phyloP scores from a whole-genome alignment of 2,888 invertebrate species.

The Nephrocerus scutellatus region DNA sequence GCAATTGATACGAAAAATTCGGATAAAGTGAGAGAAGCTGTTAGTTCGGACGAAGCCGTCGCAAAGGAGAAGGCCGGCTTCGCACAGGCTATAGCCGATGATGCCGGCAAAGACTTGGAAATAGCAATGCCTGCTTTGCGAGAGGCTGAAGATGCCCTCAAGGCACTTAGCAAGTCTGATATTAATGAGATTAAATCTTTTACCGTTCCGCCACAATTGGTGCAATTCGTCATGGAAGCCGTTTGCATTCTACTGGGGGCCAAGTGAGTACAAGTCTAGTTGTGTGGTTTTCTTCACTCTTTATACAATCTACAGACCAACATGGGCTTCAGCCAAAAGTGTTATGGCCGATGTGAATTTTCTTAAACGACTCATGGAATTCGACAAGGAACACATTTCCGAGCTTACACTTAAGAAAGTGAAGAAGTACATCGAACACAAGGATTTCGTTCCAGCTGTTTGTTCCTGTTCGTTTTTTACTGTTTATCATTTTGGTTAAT shows the following conservation, averaged over 20 bases:
- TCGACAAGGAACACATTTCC: slow-evolving; percentile 79
- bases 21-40: slow-evolving; percentile 71
- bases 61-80: slow-evolving; percentile 82
- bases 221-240: slow-evolving; percentile 87
- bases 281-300: not conserved
- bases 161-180: slow-evolving; percentile 80
- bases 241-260: slow-evolving; percentile 75
- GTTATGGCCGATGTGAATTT: slow-evolving; percentile 78
- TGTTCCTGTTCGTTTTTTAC: slow-evolving; percentile 11
- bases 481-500: not conserved
- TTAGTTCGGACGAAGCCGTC: slow-evolving; percentile 73
- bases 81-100: slow-evolving; percentile 76
- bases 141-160: slow-evolving; percentile 75
- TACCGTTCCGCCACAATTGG: slow-evolving; percentile 78
- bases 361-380: slow-evolving; percentile 71
- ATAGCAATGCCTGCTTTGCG: slow-evolving; percentile 81
- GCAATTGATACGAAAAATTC: slow-evolving; percentile 74
- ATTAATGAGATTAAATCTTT: slow-evolving; percentile 86
- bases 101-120: slow-evolving; percentile 80
- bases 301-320: slow-evolving; percentile 54
- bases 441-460: slow-evolving; percentile 76
- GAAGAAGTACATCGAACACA: slow-evolving; percentile 74
- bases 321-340: slow-evolving; percentile 78
- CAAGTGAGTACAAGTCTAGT: slow-evolving; percentile 56
- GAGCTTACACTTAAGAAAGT: slow-evolving; percentile 70